phyloP scores from a whole-genome alignment of 2,797 vertebrate species.

The Falco naumanni region DNA sequence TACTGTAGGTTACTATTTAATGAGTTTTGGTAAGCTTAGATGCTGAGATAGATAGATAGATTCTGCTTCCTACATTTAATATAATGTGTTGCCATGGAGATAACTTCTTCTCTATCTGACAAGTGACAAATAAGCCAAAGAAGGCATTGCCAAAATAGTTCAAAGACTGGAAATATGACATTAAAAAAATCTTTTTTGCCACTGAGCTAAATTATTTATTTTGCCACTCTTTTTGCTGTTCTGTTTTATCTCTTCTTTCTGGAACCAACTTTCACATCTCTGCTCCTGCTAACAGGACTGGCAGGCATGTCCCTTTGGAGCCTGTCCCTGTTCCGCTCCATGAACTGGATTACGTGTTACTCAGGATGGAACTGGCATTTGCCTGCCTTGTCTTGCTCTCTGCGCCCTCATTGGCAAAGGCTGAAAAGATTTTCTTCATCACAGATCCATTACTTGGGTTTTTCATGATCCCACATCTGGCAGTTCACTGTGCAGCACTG shows the following conservation, averaged over 20 bases:
- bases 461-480: not conserved
- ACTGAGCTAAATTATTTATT: slow-evolving; percentile 1
- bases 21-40: slow-evolving; percentile 30
- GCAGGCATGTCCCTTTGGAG: not conserved
- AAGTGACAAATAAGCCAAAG: slow-evolving; percentile 56
- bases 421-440: slow-evolving; percentile 26
- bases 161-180: slow-evolving; percentile 46
- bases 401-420: not conserved
- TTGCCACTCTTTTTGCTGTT: slow-evolving; percentile 2
- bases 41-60: not conserved
- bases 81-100: slow-evolving; percentile 64
- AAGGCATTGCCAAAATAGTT: slow-evolving; percentile 54
- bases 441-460: not conserved
- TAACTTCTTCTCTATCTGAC: slow-evolving; percentile 47
- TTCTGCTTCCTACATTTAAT: slow-evolving; percentile 43
- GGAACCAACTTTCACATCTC: not conserved
- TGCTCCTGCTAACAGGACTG: not conserved
- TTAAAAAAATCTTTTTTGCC: not conserved
- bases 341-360: not conserved
- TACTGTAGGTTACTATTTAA: slow-evolving; percentile 21
- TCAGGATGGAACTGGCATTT: slow-evolving; percentile 20
- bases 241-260: not conserved
- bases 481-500: not conserved
- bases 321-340: slow-evolving; percentile 6
- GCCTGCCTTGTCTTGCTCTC: slow-evolving; percentile 7